These are phyloP conservation scores for Thaumetopoea pityocampa DNA, from an alignment of 1,140 invertebrate species.

Conservation along the genomic window DNA sequence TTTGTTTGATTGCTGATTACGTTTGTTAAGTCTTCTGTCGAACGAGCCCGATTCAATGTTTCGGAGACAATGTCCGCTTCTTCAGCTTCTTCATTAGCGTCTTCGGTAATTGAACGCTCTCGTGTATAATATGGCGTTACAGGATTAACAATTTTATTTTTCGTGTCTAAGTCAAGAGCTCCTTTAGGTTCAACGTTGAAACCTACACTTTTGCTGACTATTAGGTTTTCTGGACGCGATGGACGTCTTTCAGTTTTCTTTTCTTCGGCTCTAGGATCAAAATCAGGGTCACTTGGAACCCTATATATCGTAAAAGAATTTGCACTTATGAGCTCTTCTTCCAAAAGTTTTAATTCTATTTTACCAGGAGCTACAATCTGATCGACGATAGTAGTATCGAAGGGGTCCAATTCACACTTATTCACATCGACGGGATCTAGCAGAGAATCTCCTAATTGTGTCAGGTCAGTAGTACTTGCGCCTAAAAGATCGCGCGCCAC, in stretches of 20 bases:
- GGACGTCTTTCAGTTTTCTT: constrained; percentile 62
- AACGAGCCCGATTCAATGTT: constrained; percentile 64
- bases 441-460: constrained; percentile 81
- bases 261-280: constrained; percentile 83
- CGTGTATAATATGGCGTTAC: constrained; percentile 87
- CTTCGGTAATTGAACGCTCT: constrained; percentile 76
- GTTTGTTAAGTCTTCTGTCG: constrained; percentile 77
- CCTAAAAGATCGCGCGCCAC: constrained; percentile 80
- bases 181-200: constrained; percentile 77
- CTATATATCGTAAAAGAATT: constrained; percentile 57
- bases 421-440: constrained; percentile 79
- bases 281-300: constrained; percentile 81
- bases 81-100: constrained; percentile 69
- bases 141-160: constrained; percentile 77
- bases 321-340: constrained; percentile 83
- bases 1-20: constrained; percentile 59
- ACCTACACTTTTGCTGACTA: constrained; percentile 81
- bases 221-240: constrained; percentile 78
- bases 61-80: constrained; percentile 77
- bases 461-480: constrained; percentile 87
- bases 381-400: constrained; percentile 88
- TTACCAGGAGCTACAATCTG: constrained; percentile 83
- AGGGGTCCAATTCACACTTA: constrained; percentile 85
- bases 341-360: constrained; percentile 86
- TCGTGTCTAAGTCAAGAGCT: constrained; percentile 41